A percentile compares a stretch with the other conserved stretches of the same genome.
Evolutionary conservation across 2,888 invertebrate species (phyloP).

Genomic region (Tetragonisca angustula): DNA sequence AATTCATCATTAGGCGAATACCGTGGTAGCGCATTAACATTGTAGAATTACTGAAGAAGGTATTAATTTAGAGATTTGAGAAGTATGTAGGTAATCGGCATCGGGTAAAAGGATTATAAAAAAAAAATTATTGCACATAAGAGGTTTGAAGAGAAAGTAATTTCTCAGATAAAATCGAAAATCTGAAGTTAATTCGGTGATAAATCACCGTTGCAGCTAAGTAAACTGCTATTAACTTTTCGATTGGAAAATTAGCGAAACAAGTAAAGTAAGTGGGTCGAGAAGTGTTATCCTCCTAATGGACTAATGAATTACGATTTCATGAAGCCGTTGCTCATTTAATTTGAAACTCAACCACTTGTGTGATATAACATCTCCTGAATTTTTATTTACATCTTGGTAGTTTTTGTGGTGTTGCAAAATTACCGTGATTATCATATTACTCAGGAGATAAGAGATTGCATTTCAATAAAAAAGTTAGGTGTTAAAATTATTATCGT

Average conservation of each 20-base stretch:
- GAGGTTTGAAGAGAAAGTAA: background rate
- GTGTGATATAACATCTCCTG: background rate
- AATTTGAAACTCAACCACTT: background rate
- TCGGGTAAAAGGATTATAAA: background rate
- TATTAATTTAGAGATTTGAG: background rate
- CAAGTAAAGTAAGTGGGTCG: background rate
- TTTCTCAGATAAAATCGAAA: background rate
- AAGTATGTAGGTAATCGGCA: background rate
- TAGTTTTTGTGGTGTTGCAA: background rate
- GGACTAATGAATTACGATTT: background rate
- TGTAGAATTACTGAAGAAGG: background rate
- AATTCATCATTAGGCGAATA: too few species aligned
- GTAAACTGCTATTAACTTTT: slow-evolving; percentile 5
- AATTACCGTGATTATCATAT: background rate
- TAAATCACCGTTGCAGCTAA: background rate
- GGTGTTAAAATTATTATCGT: too few species aligned
- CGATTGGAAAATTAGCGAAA: slow-evolving; percentile 1
- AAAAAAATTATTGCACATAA: background rate
- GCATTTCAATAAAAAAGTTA: too few species aligned
- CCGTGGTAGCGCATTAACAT: too few species aligned
- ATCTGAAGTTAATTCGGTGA: background rate
- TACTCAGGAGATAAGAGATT: too few species aligned
- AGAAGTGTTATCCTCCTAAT: background rate
- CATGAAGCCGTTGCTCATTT: background rate
- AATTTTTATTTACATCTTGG: background rate